Base-by-base conservation (phyloP, 2,113 vertebrate species). In the Zootoca vivipara region DNA sequence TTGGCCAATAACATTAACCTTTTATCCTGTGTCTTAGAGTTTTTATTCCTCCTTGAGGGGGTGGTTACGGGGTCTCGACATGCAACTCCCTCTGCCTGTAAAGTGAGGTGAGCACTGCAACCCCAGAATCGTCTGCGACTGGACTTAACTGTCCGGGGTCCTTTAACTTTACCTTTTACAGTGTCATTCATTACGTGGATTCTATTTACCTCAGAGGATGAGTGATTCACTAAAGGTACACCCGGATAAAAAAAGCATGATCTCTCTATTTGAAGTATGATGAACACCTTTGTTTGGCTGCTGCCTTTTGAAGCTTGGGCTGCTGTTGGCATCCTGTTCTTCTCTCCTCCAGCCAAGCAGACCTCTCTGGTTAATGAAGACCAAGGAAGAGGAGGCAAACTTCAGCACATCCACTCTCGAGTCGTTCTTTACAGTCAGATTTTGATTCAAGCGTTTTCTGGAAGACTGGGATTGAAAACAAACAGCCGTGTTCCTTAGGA, bases 371-470 rank as follows among this genome's bases (percentile, higher is more conserved):
- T 89, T 88, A 90, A 86, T 62, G 38, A 35, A 82, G 72, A 5
- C 20, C 81, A 92, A 88, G 87, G 0, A 1, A 12, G 2, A 69
- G 58, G 88, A 5, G 42, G 24, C 92, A 89, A 84, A 93, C 35
- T 35, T 69, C 82, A 83, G 58, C 38, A 74, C 2, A 0, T 30
- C 85, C 22, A 46, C 28, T 82, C 80, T 85, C 86, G 77, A 86
- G 92, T 91, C 62, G 70, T 2, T 46, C 89, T 85, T 93, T 56
- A 78, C 84, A 93, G 93, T 89, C 88, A 81, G 87, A 83, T 83
- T 89, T 93, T 93, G 92, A 92, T 91, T 95, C 92, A 73, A 92
- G 70, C 87, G 4, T 85, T 91, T 88, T 93, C 87, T 92, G 90
- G 90, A 42, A 89, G 92, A 85, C 87, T 83, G 91, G 62, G 0